These are phyloP conservation scores for Cheumatopsyche charites DNA, from an alignment of 1,140 invertebrate species.

Conservation along the genomic window DNA sequence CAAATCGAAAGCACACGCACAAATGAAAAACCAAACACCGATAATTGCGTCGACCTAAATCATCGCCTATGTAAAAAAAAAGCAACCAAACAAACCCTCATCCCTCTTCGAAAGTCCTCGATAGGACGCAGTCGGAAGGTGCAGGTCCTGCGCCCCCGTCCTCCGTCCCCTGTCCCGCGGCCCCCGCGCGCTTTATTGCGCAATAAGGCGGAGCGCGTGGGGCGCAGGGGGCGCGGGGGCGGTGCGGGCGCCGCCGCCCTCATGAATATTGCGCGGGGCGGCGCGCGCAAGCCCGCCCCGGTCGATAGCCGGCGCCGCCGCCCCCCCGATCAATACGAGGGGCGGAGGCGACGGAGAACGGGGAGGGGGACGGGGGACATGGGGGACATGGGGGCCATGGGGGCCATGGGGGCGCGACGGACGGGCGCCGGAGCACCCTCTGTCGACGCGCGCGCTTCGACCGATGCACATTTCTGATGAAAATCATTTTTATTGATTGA, in stretches of 20 bases:
- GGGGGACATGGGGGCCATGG: background rate
- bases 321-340: conserved; percentile 41
- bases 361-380: background rate
- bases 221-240: background rate
- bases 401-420: background rate
- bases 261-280: conserved; percentile 32
- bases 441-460: too few relatives aligned
- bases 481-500: too few relatives aligned
- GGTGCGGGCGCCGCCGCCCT: conserved; percentile 34
- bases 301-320: conserved; percentile 6
- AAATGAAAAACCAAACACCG: too few relatives aligned
- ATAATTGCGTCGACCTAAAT: too few relatives aligned
- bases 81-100: too few relatives aligned
- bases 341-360: background rate
- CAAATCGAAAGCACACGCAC: too few relatives aligned
- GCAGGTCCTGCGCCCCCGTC: background rate
- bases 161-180: background rate
- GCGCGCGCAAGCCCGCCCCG: conserved; percentile 11
- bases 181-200: conserved; percentile 11
- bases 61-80: too few relatives aligned
- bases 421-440: background rate
- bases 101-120: too few relatives aligned
- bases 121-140: too few relatives aligned
- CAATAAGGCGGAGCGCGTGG: background rate
- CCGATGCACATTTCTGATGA: too few relatives aligned